These are phyloP conservation scores for Epizoanthus scotinus DNA, from an alignment of 92 coral and sea anemone species.

Conservation along the genomic window DNA sequence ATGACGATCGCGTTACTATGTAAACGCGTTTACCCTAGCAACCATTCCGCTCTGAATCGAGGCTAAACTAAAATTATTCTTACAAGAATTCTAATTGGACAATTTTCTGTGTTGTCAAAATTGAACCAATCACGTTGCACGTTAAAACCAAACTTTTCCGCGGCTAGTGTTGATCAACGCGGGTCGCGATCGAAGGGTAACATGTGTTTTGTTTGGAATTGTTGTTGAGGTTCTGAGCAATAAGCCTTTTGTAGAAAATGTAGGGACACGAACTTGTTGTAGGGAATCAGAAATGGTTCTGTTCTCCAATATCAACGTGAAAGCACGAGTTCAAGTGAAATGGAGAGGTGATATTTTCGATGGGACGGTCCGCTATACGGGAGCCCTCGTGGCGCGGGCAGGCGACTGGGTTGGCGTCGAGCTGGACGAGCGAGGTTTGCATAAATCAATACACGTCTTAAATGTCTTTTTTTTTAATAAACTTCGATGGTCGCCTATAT, in stretches of 20 bases:
- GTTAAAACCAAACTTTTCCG: conserved; percentile 22
- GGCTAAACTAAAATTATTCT: conserved; percentile 29
- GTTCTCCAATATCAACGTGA: conserved; percentile 83
- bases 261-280: neutral
- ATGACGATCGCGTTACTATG: conserved; percentile 58
- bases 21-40: conserved; percentile 78
- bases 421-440: conserved; percentile 83
- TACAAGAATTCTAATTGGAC: conserved; percentile 49
- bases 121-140: conserved; percentile 32
- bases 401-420: conserved; percentile 99
- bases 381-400: conserved; percentile 76
- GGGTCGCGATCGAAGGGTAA: conserved; percentile 13
- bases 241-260: conserved; percentile 4
- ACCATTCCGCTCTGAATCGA: conserved; percentile 34
- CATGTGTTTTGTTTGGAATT: conserved; percentile 2
- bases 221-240: no score
- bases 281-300: conserved; percentile 66
- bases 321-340: conserved; percentile 86
- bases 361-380: conserved; percentile 90
- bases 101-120: neutral
- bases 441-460: neutral
- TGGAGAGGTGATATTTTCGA: conserved; percentile 82
- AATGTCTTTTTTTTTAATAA: neutral
- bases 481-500: neutral
- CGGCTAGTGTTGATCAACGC: conserved; percentile 37